Evolutionary conservation across 1,140 invertebrate genomes (phyloP).

Genomic region (Brachionus koreanus): DNA sequence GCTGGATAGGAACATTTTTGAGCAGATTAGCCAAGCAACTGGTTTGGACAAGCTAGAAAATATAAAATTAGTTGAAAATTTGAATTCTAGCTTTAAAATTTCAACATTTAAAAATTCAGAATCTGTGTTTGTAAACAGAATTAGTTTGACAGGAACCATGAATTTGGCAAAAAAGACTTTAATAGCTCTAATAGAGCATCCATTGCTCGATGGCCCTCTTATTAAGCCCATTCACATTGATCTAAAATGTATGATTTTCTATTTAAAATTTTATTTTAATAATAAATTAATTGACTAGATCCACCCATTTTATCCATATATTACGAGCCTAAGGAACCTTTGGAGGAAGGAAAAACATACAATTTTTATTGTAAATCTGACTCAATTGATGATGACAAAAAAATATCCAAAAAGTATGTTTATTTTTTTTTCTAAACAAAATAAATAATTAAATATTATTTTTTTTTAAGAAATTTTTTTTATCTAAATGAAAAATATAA

Average conservation of each 20-base stretch:
- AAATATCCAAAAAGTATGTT: background rate
- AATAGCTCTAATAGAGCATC: background rate
- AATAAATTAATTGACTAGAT: background rate
- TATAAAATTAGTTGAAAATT: conserved; percentile 12
- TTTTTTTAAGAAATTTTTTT: conserved; percentile 7
- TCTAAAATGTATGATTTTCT: background rate
- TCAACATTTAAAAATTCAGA: background rate
- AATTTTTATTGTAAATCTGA: conserved; percentile 10
- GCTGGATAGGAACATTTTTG: background rate
- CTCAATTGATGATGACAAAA: background rate
- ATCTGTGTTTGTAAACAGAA: background rate
- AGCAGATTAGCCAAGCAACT: background rate
- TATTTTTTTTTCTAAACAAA: background rate
- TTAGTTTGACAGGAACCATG: background rate
- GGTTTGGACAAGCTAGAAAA: background rate
- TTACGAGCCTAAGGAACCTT: background rate
- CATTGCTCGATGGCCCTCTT: background rate
- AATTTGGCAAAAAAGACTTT: background rate
- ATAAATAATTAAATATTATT: background rate
- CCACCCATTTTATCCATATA: background rate
- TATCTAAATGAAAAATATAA: background rate
- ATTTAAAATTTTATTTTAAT: background rate
- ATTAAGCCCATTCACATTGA: background rate
- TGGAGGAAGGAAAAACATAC: conserved; percentile 22
- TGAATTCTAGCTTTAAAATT: conserved; percentile 1